Conservation (phyloP, 2,888 invertebrate species). For the Hydriomena furcata region DNA sequence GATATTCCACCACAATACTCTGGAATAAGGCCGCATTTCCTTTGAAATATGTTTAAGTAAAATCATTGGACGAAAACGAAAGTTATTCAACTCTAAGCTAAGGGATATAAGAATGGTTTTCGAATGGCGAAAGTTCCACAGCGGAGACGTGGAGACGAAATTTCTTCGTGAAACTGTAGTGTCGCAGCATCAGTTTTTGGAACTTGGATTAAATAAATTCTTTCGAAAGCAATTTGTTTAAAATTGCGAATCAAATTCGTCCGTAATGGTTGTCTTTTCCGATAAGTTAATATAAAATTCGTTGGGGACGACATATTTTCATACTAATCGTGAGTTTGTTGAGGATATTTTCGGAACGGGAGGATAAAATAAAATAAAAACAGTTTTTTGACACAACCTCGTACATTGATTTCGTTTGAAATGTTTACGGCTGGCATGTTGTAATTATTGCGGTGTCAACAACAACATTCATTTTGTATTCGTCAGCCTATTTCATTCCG, state of each 20-base stretch:
- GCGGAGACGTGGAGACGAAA: constrained; percentile 56
- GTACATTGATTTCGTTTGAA: constrained; percentile 12
- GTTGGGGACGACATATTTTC: constrained; percentile 35
- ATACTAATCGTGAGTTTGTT: constrained; percentile 34
- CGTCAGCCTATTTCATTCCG: constrained; percentile 40
- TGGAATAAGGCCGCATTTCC: constrained; percentile 19
- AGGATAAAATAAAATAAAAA: constrained; percentile 24
- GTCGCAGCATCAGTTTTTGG: constrained; percentile 70
- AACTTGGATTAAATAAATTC: constrained; percentile 74
- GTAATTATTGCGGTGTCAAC: constrained; percentile 25
- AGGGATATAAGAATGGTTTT: constrained; percentile 55
- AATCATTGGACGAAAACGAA: constrained; percentile 54
- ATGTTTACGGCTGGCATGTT: constrained; percentile 16
- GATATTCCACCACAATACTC: constrained; percentile 46
- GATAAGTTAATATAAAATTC: constrained; percentile 48
- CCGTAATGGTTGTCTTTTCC: constrained; percentile 48
- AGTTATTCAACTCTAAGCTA: constrained; percentile 56
- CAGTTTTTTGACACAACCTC: constrained; percentile 14
- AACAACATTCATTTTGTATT: constrained; percentile 23
- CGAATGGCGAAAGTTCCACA: constrained; percentile 42
- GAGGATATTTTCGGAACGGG: constrained; percentile 18
- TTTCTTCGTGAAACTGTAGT: constrained; percentile 70
- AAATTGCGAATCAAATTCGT: constrained; percentile 59
- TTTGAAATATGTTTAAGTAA: constrained; percentile 8
- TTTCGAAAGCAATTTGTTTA: constrained; percentile 58